Conservation (phyloP, 1,140 invertebrate genomes). For the Tetramorium simillimum region DNA sequence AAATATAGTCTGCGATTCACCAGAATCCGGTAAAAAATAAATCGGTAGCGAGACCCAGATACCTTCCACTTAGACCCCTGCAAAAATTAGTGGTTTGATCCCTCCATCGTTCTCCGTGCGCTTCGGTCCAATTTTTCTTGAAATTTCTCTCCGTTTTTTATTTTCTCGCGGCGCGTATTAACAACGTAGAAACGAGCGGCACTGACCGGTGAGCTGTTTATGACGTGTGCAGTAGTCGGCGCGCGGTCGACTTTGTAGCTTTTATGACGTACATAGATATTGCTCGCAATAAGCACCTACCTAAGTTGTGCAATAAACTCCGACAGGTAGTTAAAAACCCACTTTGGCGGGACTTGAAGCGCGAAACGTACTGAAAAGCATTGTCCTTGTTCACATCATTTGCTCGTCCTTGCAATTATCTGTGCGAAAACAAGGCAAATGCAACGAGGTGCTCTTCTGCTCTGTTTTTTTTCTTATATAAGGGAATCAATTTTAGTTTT, state of each 20-base stretch:
- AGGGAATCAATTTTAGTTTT: background rate
- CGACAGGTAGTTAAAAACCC: constrained; percentile 55
- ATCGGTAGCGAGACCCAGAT: background rate
- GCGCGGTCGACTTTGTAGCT: constrained; percentile 57
- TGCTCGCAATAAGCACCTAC: constrained; percentile 44
- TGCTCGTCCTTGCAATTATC: constrained; percentile 7
- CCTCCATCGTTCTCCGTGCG: background rate
- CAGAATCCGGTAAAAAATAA: background rate
- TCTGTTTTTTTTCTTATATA: background rate
- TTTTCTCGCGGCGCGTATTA: background rate
- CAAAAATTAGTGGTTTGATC: background rate
- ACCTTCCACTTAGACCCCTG: background rate
- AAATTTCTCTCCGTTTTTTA: background rate
- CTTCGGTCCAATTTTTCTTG: constrained; percentile 18
- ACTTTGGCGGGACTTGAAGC: constrained; percentile 27
- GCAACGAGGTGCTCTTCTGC: background rate
- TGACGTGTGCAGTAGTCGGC: constrained; percentile 38
- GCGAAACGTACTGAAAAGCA: constrained; percentile 30
- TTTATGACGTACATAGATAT: constrained; percentile 62
- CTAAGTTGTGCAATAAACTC: constrained; percentile 44
- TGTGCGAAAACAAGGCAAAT: constrained; percentile 15
- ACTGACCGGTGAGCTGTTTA: constrained; percentile 52
- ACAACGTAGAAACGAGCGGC: constrained; percentile 28
- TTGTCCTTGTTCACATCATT: constrained; percentile 18
- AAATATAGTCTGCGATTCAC: background rate